Evolutionary conservation across 2,888 invertebrate genomes (phyloP), one percentile per base, ranked within the genome.

Genomic region (Zelleria hepariella): DNA sequence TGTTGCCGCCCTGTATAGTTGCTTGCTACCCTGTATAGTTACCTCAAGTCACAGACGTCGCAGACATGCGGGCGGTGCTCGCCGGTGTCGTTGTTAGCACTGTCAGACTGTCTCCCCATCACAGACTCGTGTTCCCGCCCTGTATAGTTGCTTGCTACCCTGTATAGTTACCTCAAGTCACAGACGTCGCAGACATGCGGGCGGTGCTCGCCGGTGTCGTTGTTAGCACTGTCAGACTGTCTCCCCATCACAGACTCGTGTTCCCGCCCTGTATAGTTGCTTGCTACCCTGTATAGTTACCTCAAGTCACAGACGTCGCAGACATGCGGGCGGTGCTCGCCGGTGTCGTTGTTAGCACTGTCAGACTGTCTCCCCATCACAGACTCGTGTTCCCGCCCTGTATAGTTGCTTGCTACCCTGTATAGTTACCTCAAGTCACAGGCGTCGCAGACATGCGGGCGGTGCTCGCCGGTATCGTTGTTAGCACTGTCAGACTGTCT

Each of bases 401-500:
- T n/a, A n/a, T n/a, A n/a, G n/a, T n/a, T n/a, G n/a, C n/a, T n/a
- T n/a, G n/a, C n/a, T n/a, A n/a, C n/a, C n/a, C 15, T 27, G 10
- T 21, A 1, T 21, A 48, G 18, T 65, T 67, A 87, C 87, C 87
- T 85, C 32, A 86, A 75, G 56, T 87, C 88, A 62, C 88, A 88
- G 0, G 86, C 72, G 32, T 88, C 88, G 65, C 88, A 88, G 18
- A 86, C 86, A 60, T 88, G 86, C 0, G 87, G 87, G 0, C 87
- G 60, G 1, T 77, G 77, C 51, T 87, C 86, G 58, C 76, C 77
- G 2, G 80, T 70, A 56, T 86, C 87, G 63, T 77, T 79, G 51
- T 74, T 72, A 1, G 80, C 78, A 0, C 82, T 74, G 65, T 88
- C 87, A 0, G 88, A 88, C 57, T n/a, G n/a, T n/a, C n/a, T n/a